phyloP scores from a whole-genome alignment of 2,113 vertebrate genomes.

The Spilogale gracilis region DNA sequence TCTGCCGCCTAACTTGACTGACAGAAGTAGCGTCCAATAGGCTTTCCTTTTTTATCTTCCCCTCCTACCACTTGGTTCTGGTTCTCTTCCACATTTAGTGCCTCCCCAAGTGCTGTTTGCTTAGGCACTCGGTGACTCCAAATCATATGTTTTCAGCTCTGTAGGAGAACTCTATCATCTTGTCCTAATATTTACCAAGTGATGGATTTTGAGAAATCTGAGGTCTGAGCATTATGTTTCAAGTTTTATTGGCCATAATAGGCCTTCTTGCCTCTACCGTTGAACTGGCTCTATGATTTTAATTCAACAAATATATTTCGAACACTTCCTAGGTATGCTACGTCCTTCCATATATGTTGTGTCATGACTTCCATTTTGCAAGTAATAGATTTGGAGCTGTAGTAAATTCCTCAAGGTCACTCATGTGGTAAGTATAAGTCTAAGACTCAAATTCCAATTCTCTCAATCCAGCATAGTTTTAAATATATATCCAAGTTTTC shows the following conservation, averaged over 20 bases:
- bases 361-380: slow-evolving; percentile 13
- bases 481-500: slow-evolving; percentile 13
- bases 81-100: background rate
- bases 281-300: background rate
- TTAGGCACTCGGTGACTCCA: background rate
- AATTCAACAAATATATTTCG: background rate
- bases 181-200: background rate
- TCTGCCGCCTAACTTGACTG: background rate
- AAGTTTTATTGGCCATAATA: background rate
- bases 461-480: background rate
- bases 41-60: background rate
- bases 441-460: slow-evolving; percentile 24
- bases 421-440: background rate
- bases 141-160: background rate
- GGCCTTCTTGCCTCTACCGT: background rate
- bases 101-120: background rate
- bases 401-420: background rate
- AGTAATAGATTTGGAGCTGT: background rate
- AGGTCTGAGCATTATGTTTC: background rate
- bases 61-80: background rate
- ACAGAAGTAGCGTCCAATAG: background rate
- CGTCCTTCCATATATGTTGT: background rate
- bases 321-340: background rate
- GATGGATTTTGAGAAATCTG: background rate
- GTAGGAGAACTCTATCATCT: background rate